Conservation (phyloP, 2,888 invertebrate species). For the Chloroclysta siterata region DNA sequence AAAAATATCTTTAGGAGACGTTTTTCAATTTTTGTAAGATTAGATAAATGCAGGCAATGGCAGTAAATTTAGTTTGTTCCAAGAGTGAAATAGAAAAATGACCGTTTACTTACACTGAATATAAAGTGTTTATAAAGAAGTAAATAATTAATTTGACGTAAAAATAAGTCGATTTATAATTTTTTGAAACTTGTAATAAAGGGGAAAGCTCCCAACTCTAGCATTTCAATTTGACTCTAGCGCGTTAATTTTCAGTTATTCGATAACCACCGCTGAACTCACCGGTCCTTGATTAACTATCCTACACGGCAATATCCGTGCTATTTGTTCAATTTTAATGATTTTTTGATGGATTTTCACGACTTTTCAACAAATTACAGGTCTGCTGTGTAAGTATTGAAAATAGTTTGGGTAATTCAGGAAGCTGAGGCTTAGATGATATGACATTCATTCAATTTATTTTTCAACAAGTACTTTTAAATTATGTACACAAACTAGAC, state of each 20-base stretch:
- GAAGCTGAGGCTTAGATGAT: too few species aligned
- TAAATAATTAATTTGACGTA: too few species aligned
- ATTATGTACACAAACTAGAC: too few species aligned
- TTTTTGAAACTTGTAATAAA: background rate
- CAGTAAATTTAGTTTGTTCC: too few species aligned
- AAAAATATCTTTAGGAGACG: background rate
- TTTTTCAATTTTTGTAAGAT: background rate
- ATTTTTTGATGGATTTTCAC: conserved; percentile 5
- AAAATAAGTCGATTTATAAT: background rate
- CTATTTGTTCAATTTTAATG: conserved; percentile 27
- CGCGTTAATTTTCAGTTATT: conserved; percentile 56
- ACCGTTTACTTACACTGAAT: too few species aligned
- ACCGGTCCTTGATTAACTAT: conserved; percentile 59
- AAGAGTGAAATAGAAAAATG: too few species aligned
- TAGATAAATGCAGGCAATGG: background rate
- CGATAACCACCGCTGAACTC: conserved; percentile 47
- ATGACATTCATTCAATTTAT: too few species aligned
- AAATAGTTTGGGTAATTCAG: background rate
- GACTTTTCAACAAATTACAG: background rate
- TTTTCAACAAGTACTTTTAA: too few species aligned
- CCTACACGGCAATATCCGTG: conserved; percentile 44
- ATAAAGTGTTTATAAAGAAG: too few species aligned
- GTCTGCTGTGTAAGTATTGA: background rate
- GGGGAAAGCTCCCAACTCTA: conserved; percentile 10
- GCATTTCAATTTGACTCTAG: conserved; percentile 34